Evolutionary conservation across 2,888 invertebrate genomes (phyloP), one percentile per base, ranked within the genome.

Genomic region (Cynaeus angustus): DNA sequence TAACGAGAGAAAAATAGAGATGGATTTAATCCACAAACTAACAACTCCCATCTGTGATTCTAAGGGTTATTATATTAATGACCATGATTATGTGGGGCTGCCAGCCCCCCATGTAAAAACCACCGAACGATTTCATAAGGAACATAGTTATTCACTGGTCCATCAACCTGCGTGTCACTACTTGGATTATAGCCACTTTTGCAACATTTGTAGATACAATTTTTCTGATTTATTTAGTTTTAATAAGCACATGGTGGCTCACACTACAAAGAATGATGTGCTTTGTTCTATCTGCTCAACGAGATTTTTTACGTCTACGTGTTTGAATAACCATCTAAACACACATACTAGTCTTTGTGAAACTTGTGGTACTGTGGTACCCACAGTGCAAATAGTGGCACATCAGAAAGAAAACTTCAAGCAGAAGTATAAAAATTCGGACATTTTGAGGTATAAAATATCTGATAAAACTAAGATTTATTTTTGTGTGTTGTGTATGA

Each of bases 151-250:
- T 28, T 41, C 50, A n/a, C 5, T 52, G 2, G 5, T 1, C 5
- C 37, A 37, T 13, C 7, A 21, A 9, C 64, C 64, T 7, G 52
- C 64, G 9, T 64, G 64, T 14, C 13, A 9, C 9, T 28, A 12
- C 16, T 9, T 53, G n/a, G 10, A 64, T 10, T 8, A n/a, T 8
- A 7, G 12, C 3, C 45, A 64, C 10, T 64, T 64, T 26, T 64
- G 64, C 53, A 64, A 64, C 28, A 64, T 64, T 38, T 64, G 64
- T 13, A 8, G n/a, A 8, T 3, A 30, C 1, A 52, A 64, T n/a
- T 26, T 10, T 5, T 12, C 0, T 4, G 26, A 64, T 53, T 30
- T 53, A 6, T 64, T 64, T 28, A 43, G n/a, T 3, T 64, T 53
- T 21, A 64, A 52, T 9, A 64, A n/a, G 1, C 64, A 64, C 10